Evolutionary conservation across 2,888 invertebrate genomes (phyloP).

Genomic region (Stenotaenia linearis): DNA sequence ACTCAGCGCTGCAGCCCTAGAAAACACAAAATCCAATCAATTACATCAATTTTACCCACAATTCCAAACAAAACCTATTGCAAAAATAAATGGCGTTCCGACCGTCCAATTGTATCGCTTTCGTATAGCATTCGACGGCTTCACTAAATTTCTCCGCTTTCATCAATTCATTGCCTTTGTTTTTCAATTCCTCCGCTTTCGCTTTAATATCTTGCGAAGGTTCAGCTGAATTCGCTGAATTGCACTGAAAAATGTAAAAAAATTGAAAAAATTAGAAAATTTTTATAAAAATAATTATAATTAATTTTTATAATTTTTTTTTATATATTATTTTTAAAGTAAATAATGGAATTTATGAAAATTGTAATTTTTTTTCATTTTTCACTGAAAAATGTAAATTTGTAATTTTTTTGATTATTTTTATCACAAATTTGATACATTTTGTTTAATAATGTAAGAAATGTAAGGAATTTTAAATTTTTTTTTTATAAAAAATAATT

Average conservation of each 20-base stretch:
- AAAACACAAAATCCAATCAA: constrained; percentile 14
- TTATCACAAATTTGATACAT: too few relatives aligned
- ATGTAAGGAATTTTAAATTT: too few relatives aligned
- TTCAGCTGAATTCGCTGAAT: not conserved
- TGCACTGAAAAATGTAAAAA: not conserved
- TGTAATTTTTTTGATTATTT: too few relatives aligned
- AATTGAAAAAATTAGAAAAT: not conserved
- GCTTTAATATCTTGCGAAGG: not conserved
- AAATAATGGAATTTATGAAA: too few relatives aligned
- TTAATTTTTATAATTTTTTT: too few relatives aligned
- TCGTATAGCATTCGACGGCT: constrained; percentile 51
- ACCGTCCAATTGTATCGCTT: constrained; percentile 80
- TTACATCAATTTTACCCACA: not conserved
- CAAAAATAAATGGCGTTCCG: constrained; percentile 92
- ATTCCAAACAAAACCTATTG: constrained; percentile 56
- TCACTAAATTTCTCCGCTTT: constrained; percentile 62
- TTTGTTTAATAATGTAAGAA: too few relatives aligned
- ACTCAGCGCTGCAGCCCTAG: constrained; percentile 85
- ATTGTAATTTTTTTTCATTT: too few relatives aligned
- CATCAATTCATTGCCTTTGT: constrained; percentile 61
- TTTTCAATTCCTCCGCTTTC: constrained; percentile 26
- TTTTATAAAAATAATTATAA: not conserved
- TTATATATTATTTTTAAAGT: too few relatives aligned
- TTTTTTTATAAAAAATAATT: too few relatives aligned
- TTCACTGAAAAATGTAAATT: too few relatives aligned